Base-by-base conservation (phyloP, 1,140 invertebrate species). In the Brachionus rotundiformis region DNA sequence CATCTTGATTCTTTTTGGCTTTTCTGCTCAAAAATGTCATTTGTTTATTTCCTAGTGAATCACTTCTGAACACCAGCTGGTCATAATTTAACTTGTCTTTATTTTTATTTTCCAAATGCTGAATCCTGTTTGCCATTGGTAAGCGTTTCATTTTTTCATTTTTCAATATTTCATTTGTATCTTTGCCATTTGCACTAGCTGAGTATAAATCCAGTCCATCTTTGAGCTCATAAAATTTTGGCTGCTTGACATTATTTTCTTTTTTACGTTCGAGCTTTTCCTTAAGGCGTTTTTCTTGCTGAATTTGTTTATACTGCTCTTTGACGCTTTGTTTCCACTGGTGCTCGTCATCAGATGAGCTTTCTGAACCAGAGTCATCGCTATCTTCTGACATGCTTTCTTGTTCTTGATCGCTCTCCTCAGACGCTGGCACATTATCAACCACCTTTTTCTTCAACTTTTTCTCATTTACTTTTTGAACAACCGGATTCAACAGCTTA, bases 401-500 rank as follows among this genome's bases (percentile, higher is more conserved):
- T 85, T 88, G 82, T 88, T 88, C 4, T 83, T 63, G 80, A 88
- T 87, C 59, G 87, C 87, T 79, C 84, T 83, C 59, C 80, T 41
- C 41, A 82, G n/a, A 73, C 82, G 89, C 89, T 83, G 91, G 88
- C 39, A 91, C 86, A 82, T 87, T 85, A 71, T 90, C 86, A 87
- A 90, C 90, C 82, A 90, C 86, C 76, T 89, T 84, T 84, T 86
- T 87, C 54, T 92, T 92, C 81, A 90, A 88, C 85, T 90, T 91
- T 2, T 86, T 87, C 85, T 92, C 93, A 82, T 93, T 91, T 47
- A 95, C 86, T 85, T 93, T 92, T 39, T 94, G 93, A 16, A 96
- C 88, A 16, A 95, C 93, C 31, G 95, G 95, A 89, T 96, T 95
- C n/a, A 96, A 87, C 29, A 96, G 87, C 49, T 88, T 87, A 83